A percentile compares a stretch with the other conserved stretches of the same genome.
These are phyloP conservation scores for Holothuria glaberrima DNA, from an alignment of 35 echinoderm and acorn worm genomes.

Conservation along the genomic window DNA sequence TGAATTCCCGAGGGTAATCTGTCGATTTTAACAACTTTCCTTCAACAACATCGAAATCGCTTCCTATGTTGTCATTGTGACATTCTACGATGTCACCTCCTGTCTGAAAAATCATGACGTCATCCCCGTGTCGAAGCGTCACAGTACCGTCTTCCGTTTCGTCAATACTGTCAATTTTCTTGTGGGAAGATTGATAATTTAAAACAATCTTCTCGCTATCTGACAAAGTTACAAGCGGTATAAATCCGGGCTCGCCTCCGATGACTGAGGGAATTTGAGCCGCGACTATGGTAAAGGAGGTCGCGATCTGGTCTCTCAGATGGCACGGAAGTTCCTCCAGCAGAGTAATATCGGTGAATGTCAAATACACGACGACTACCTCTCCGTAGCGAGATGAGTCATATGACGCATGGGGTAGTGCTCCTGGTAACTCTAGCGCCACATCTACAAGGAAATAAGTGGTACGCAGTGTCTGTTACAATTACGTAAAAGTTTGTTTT, in stretches of 20 bases:
- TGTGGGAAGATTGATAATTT: background rate
- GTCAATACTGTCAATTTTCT: background rate
- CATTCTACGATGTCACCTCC: background rate
- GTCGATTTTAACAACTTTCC: background rate
- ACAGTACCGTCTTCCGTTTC: background rate
- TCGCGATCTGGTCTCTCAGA: background rate
- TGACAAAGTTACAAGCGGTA: background rate
- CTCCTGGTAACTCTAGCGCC: background rate
- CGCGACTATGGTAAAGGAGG: background rate
- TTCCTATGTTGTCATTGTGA: background rate
- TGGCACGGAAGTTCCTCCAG: background rate
- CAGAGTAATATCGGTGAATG: background rate
- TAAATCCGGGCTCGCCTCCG: background rate
- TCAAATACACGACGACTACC: background rate
- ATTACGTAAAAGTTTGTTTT: too few species aligned
- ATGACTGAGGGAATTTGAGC: background rate
- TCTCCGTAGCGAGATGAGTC: background rate
- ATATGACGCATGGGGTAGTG: background rate
- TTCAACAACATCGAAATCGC: background rate
- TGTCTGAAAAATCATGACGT: background rate
- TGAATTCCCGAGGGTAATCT: background rate
- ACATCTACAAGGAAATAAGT: background rate
- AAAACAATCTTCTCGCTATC: background rate
- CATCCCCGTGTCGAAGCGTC: background rate
- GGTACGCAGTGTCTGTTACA: too few species aligned